Evolutionary conservation across 2,888 invertebrate species (phyloP).

Genomic region (Catocala sponsa): DNA sequence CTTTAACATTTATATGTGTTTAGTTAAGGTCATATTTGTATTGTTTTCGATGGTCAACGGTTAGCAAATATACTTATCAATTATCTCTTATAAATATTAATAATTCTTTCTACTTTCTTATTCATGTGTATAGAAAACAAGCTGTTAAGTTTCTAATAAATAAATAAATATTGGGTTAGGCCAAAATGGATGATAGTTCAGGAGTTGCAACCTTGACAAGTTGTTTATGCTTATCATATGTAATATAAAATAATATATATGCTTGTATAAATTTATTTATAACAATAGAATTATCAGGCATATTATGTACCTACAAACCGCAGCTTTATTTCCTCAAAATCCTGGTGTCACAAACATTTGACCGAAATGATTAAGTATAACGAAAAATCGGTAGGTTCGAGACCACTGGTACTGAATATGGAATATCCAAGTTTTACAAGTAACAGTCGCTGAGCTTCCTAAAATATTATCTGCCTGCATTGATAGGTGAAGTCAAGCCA

Average conservation of each 20-base stretch:
- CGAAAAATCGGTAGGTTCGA: no score
- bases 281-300: constrained; percentile 43
- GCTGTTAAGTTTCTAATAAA: no score
- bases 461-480: no score
- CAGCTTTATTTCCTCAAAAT: constrained; percentile 56
- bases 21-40: constrained; percentile 1
- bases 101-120: no score
- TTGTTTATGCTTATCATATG: constrained; percentile 13
- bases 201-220: constrained; percentile 26
- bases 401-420: no score
- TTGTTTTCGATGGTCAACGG: constrained; percentile 4
- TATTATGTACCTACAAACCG: constrained; percentile 37
- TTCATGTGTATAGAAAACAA: no score
- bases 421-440: no score
- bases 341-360: constrained; percentile 50
- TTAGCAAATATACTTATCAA: constrained; percentile 30
- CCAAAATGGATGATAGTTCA: constrained; percentile 25
- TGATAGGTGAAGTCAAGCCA: no score
- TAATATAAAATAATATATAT: constrained; percentile 13
- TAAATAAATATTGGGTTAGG: constrained; percentile 1
- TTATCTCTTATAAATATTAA: constrained; percentile 1
- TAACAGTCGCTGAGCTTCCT: no score
- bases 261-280: constrained; percentile 20
- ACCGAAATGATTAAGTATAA: constrained; percentile 15
- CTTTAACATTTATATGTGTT: background rate